These are phyloP conservation scores for Coryphaenoides rupestris DNA, from an alignment of 2,113 vertebrate species.

Conservation along the genomic window DNA sequence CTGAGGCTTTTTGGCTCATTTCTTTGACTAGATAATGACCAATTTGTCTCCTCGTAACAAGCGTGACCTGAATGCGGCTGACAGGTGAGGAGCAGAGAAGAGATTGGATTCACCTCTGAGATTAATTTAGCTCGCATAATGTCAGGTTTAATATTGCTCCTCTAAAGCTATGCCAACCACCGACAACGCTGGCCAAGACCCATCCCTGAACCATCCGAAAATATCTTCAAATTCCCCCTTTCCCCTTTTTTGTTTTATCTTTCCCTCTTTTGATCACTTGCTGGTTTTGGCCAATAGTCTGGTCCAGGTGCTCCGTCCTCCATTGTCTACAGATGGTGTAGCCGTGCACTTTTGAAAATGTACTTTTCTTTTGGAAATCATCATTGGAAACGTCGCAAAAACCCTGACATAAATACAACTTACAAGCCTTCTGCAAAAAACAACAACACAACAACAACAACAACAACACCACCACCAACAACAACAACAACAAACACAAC, in stretches of 20 bases:
- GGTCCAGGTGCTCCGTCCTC: neutral
- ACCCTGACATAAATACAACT: too few species aligned
- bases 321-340: neutral
- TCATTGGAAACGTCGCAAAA: too few species aligned
- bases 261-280: neutral
- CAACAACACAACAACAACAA: too few species aligned
- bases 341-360: too few species aligned
- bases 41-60: constrained; percentile 31
- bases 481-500: neutral
- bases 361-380: too few species aligned
- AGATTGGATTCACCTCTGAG: constrained; percentile 24
- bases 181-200: neutral
- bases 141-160: neutral
- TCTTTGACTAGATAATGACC: constrained; percentile 13
- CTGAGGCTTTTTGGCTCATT: neutral
- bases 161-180: constrained; percentile 32
- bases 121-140: constrained; percentile 9
- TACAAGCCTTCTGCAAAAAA: too few species aligned
- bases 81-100: constrained; percentile 39
- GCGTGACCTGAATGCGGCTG: constrained; percentile 35
- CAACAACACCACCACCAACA: neutral
- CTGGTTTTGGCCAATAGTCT: neutral
- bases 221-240: neutral
- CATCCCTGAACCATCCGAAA: neutral
- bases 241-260: neutral